These are phyloP conservation scores for Laterallus jamaicensis DNA, from an alignment of 2,113 vertebrate genomes.

Conservation along the genomic window DNA sequence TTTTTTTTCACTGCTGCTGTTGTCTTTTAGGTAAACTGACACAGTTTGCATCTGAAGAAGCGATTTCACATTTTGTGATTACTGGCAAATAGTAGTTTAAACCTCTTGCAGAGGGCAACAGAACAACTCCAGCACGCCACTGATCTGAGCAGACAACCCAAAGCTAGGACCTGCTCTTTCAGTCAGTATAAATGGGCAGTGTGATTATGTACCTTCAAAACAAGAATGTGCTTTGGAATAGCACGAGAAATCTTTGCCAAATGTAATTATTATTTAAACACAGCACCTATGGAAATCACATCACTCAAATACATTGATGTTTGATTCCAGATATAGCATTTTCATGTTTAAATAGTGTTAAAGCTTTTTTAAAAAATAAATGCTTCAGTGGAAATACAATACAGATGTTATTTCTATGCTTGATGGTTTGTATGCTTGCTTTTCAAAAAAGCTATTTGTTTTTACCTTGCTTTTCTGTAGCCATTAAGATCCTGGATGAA, in stretches of 20 bases:
- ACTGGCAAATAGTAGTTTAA: constrained; percentile 6
- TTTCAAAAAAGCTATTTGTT: background rate
- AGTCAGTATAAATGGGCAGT: background rate
- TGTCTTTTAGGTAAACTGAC: background rate
- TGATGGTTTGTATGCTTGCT: background rate
- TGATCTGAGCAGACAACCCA: background rate
- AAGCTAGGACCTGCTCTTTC: background rate
- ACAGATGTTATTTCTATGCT: background rate
- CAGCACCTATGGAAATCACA: background rate
- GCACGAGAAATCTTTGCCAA: background rate
- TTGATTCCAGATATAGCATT: background rate
- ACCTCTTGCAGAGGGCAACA: background rate
- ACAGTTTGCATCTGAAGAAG: background rate
- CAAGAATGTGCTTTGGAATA: background rate
- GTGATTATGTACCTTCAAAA: constrained; percentile 16
- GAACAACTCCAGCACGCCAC: background rate
- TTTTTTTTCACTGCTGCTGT: background rate
- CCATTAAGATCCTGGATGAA: constrained; percentile 31
- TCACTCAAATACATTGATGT: background rate
- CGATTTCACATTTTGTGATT: background rate
- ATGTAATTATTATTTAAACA: background rate
- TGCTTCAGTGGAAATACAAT: background rate
- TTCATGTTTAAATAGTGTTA: background rate
- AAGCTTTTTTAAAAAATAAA: background rate
- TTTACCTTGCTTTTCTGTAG: constrained; percentile 50